Evolutionary conservation across 2,888 invertebrate species (phyloP), one percentile per base, ranked within the genome.

Genomic region (Sabellastarte sp.): DNA sequence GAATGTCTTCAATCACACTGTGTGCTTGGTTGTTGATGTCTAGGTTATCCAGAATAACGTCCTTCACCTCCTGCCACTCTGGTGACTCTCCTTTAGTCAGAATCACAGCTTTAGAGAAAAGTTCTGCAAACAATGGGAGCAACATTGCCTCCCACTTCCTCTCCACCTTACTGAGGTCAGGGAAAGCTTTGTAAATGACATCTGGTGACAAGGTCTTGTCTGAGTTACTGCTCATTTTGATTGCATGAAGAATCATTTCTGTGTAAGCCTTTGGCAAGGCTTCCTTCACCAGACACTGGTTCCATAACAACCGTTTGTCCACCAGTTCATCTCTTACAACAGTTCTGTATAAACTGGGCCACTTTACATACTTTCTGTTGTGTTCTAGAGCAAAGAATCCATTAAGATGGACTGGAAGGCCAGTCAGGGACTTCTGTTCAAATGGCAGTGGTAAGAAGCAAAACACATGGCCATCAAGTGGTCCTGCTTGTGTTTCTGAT

Each of bases 391-490:
- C 77, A 67, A 81, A 81, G 66, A 72, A 77, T 1, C 79, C 81
- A 65, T 80, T 80, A 24, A 82, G 71, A 63, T 80, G 80, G 3
- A 81, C 72, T 1, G 81, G 81, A 10, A 81, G 73, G 3, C 81
- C 80, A 1, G 80, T 79, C n/a, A 73, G 67, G 55, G 71, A 73
- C 53, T 72, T 65, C 4, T 68, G 65, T 58, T 76, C 76, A 41
- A 71, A 58, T 2, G 81, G 78, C 26, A 82, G 73, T n/a, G 82
- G 82, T 29, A 82, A 68, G 63, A 79, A 78, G 61, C 79, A 79
- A 67, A 78, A 81, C 10, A 80, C 67, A 26, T 79, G 77, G 15
- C 81, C 80, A 31, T 70, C 68, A 4, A 55, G 51, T 2, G 57
- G 26, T 5, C 32, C 26, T 24, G 10, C 41, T 20, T 41, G 41